Evolutionary conservation across 2,113 vertebrate species (phyloP).

Genomic region (Pituophis catenifer): DNA sequence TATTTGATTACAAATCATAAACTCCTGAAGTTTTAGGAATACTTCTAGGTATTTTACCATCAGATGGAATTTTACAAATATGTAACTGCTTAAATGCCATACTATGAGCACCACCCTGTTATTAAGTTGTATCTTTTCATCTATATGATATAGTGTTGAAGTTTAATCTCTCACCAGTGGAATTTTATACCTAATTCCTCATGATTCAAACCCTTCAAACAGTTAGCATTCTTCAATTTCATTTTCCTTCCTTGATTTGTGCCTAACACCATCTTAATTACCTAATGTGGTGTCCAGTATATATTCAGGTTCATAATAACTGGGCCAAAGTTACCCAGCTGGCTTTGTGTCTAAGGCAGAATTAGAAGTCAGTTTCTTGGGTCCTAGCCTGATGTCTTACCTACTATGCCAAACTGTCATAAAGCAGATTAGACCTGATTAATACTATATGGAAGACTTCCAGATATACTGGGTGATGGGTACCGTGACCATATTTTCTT

Average conservation of each 20-base stretch:
- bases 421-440: not conserved
- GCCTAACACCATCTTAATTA: not conserved
- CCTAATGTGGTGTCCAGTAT: not conserved
- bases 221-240: not conserved
- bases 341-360: not conserved
- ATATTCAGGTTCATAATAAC: not conserved
- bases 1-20: slow-evolving; percentile 33
- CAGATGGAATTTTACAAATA: slow-evolving; percentile 45
- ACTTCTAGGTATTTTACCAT: slow-evolving; percentile 30
- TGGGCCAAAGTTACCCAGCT: not conserved
- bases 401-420: not conserved
- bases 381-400: not conserved
- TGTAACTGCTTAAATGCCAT: slow-evolving; percentile 36
- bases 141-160: slow-evolving; percentile 25
- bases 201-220: not conserved
- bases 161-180: slow-evolving; percentile 50
- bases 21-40: not conserved
- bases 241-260: not conserved
- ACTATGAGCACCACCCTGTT: slow-evolving; percentile 1
- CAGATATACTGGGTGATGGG: not conserved
- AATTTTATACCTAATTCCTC: slow-evolving; percentile 14
- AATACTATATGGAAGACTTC: not conserved
- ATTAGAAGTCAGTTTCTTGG: not conserved
- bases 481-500: not conserved
- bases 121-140: slow-evolving; percentile 42